phyloP scores from a whole-genome alignment of 2,888 invertebrate genomes.

The Neocrepidodera transversa region DNA sequence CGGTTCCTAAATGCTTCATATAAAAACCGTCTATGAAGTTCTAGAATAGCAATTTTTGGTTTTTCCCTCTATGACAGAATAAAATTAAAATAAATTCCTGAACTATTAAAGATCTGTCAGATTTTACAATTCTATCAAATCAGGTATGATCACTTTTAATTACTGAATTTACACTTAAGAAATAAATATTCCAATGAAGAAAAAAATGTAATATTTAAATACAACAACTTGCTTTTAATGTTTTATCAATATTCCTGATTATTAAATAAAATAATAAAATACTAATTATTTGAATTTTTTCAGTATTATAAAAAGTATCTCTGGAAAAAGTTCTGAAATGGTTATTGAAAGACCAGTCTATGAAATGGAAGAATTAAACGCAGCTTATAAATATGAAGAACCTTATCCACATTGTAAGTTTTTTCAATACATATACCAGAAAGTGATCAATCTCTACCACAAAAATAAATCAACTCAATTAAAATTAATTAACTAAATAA shows the following conservation, averaged over 20 bases:
- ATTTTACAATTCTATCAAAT: too few relatives aligned
- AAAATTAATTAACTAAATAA: too few relatives aligned
- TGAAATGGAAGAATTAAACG: conserved; percentile 71
- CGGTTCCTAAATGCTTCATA: too few relatives aligned
- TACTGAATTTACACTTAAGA: background rate
- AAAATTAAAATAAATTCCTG: too few relatives aligned
- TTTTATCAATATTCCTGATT: background rate
- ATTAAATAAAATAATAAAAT: background rate
- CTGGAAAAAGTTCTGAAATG: conserved; percentile 42
- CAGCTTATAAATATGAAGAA: conserved; percentile 67
- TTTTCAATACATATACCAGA: too few relatives aligned
- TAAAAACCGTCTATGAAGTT: too few relatives aligned
- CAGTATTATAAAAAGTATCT: conserved; percentile 50
- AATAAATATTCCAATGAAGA: conserved; percentile 1
- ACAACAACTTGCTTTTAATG: too few relatives aligned
- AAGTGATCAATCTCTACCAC: too few relatives aligned
- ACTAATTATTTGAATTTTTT: conserved; percentile 22
- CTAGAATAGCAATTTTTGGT: too few relatives aligned
- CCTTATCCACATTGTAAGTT: conserved; percentile 53
- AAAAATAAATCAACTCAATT: too few relatives aligned
- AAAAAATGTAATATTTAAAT: conserved; percentile 3
- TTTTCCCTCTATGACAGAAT: too few relatives aligned
- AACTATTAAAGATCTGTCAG: too few relatives aligned
- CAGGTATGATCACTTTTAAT: background rate
- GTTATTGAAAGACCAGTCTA: conserved; percentile 70